Evolutionary conservation across 1,140 invertebrate genomes (phyloP).

Genomic region (Periplaneta americana): DNA sequence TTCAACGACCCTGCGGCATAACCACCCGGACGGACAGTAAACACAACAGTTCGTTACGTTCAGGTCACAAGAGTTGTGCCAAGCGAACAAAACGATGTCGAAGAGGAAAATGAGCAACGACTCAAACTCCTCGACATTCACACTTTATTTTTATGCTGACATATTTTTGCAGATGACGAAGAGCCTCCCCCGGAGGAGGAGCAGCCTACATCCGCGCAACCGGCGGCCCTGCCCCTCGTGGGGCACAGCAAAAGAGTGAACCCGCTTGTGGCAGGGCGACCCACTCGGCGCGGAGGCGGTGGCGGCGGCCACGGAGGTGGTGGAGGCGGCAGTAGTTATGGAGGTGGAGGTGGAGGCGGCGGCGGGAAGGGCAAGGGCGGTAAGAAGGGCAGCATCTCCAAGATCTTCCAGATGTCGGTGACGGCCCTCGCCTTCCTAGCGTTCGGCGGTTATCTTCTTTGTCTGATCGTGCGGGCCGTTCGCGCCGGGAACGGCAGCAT

Average conservation of each 20-base stretch:
- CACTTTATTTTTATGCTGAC: no score
- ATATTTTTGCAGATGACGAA: no score
- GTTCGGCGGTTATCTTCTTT: constrained; percentile 70
- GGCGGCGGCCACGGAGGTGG: neutral
- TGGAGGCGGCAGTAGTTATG: neutral
- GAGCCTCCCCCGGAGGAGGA: no score
- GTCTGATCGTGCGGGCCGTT: constrained; percentile 63
- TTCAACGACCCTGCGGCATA: no score
- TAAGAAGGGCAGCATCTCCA: neutral
- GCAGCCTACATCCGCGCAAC: no score
- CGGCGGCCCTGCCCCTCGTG: neutral
- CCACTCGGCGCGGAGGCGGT: neutral
- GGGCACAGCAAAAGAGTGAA: neutral
- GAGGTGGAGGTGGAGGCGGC: neutral
- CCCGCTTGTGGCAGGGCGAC: neutral
- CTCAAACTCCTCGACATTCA: no score
- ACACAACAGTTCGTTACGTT: no score
- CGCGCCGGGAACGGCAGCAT: neutral
- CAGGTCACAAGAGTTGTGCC: no score
- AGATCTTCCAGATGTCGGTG: constrained; percentile 28
- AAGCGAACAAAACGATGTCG: no score
- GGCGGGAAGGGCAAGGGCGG: neutral
- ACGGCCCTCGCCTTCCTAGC: constrained; percentile 69
- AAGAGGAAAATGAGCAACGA: no score
- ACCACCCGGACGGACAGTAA: no score